Conservation (phyloP, 2,888 invertebrate species). For the Cheilosia soror region DNA sequence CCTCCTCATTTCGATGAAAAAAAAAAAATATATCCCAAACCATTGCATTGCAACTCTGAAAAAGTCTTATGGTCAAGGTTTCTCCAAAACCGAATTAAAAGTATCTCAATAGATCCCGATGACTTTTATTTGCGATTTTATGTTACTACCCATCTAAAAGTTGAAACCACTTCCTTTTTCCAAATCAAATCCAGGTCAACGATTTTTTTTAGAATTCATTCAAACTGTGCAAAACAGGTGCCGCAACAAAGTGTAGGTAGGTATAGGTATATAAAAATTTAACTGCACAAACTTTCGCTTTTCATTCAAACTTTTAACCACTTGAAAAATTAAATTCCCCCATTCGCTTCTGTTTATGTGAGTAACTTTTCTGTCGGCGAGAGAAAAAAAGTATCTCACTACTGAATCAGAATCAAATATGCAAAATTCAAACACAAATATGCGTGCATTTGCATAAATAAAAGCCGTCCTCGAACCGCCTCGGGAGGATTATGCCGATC, state of each 20-base stretch:
- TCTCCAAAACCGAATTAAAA: too few species aligned
- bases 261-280: conserved; percentile 13
- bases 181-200: conserved; percentile 37
- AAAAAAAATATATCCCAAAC: too few species aligned
- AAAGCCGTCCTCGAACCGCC: neutral
- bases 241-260: neutral
- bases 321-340: conserved; percentile 1
- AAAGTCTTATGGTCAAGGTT: too few species aligned
- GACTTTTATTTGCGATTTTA: too few species aligned
- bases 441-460: conserved; percentile 51
- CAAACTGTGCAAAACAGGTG: conserved; percentile 3
- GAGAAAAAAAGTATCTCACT: neutral
- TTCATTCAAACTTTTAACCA: conserved; percentile 9
- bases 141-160: neutral
- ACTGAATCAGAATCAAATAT: conserved; percentile 36
- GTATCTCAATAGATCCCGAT: too few species aligned
- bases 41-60: too few species aligned
- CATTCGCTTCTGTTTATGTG: neutral
- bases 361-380: conserved; percentile 1
- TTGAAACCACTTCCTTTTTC: neutral
- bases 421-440: conserved; percentile 39
- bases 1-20: too few species aligned
- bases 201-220: conserved; percentile 24
- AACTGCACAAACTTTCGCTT: conserved; percentile 8
- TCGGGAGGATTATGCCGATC: neutral